These are phyloP conservation scores for Ptilorrhoa leucosticta DNA, from an alignment of 2,113 vertebrate species.

Conservation along the genomic window DNA sequence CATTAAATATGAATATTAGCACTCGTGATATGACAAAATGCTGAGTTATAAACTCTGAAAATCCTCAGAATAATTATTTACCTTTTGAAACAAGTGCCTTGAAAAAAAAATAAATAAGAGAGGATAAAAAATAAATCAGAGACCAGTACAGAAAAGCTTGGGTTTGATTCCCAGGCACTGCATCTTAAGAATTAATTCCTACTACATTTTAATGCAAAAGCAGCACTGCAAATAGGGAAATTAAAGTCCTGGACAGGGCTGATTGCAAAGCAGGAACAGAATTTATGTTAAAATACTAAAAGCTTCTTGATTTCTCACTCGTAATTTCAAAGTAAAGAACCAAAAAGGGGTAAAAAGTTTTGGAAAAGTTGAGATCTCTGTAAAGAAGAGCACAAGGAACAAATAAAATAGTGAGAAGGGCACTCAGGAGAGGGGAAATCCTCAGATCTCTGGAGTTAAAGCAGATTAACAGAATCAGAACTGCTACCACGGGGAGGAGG, in stretches of 20 bases:
- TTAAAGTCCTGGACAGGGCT: neutral
- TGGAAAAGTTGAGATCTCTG: neutral
- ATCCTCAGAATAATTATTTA: neutral
- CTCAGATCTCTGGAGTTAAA: slow-evolving; percentile 81
- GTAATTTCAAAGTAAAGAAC: neutral
- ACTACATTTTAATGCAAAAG: neutral
- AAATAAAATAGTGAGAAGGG: neutral
- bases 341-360: neutral
- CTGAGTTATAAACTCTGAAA: neutral
- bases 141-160: neutral
- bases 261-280: neutral
- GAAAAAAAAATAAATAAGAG: neutral
- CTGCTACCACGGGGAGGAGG: slow-evolving; percentile 26
- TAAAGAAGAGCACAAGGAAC: neutral
- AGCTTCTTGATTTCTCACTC: neutral
- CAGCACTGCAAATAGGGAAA: neutral
- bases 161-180: neutral
- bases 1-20: neutral
- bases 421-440: slow-evolving; percentile 47
- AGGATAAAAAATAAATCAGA: neutral
- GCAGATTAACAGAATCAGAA: slow-evolving; percentile 72
- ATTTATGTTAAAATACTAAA: neutral
- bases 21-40: neutral
- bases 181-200: neutral
- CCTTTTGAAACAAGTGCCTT: neutral